Evolutionary conservation across 2,797 vertebrate species (phyloP).

Genomic region (Galaxias olidus): DNA sequence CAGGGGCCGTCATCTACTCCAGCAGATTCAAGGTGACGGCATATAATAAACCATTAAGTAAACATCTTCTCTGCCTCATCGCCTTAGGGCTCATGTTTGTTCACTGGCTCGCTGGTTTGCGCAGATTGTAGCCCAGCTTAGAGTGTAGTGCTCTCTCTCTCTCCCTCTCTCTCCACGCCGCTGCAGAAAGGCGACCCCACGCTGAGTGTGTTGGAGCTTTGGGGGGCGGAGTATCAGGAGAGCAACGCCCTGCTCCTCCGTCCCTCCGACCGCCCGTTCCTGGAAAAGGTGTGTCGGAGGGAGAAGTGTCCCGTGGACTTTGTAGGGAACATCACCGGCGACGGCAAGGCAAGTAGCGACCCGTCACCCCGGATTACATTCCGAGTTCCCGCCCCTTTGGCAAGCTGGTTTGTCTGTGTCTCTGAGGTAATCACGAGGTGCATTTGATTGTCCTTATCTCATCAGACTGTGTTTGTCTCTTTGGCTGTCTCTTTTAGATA

Average conservation of each 20-base stretch:
- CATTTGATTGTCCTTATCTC: not conserved
- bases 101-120: no score
- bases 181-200: conserved; percentile 88
- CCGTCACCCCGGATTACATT: not conserved
- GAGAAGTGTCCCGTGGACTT: conserved; percentile 89
- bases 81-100: not conserved
- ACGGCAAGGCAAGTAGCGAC: conserved; percentile 78
- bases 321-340: conserved; percentile 86
- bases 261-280: conserved; percentile 65
- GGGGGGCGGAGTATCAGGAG: conserved; percentile 96
- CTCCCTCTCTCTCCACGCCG: not conserved
- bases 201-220: conserved; percentile 89
- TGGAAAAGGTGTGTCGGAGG: conserved; percentile 78
- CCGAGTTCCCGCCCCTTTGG: not conserved
- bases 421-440: not conserved
- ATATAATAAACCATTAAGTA: not conserved
- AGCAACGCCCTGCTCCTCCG: conserved; percentile 87
- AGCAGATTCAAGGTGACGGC: conserved; percentile 83
- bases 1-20: conserved; percentile 85
- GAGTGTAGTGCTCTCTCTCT: not conserved
- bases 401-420: not conserved
- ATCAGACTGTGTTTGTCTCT: not conserved
- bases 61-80: not conserved
- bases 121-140: no score
- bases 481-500: conserved; percentile 71